Evolutionary conservation across 1,140 invertebrate genomes (phyloP), one percentile per base, ranked within the genome.

Genomic region (Monochamus saltuarius): DNA sequence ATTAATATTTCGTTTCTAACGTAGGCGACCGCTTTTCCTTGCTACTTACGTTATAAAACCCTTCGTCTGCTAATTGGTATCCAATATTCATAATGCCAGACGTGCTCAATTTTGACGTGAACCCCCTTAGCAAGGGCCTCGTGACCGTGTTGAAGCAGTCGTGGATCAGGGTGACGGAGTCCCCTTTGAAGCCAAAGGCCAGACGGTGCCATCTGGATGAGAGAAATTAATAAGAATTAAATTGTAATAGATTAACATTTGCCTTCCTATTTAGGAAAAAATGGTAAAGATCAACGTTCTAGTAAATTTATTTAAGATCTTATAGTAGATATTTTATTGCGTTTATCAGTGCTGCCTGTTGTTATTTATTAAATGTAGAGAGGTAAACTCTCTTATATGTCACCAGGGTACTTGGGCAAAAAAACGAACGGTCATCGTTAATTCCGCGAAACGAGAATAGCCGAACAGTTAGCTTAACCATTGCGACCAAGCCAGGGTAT

Each of bases 171-270:
- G 88, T 91, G 2, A 85, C 85, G 0, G 87, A 84, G 68, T 90
- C 83, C 0, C 89, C 90, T 77, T 92, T 92, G 13, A 93, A 78
- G 62, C 88, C 90, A 34, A 92, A 74, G 2, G 85, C 89, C 38
- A 92, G 61, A 43, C 89, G 81, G 77, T 92, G 89, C 90, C 90
- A 93, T 61, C 89, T 90, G 68, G 58, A 75, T 75, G 7, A 34
- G 40, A 8, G 8, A 52, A 16, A 34, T n/a, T 38, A 2, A 58
- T 22, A 50, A 61, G 52, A n/a, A n/a, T n/a, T 29, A 58, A 40
- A 53, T 35, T 45, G 4, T 37, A 38, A 17, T 43, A 46, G 1
- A 40, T 53, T 1, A 53, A 42, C 11, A 7, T 51, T 1, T 51
- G n/a, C n/a, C n/a, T n/a, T n/a, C n/a, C n/a, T n/a, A n/a, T n/a